These are phyloP conservation scores for Meloidogyne hapla DNA, from an alignment of 1,140 invertebrate genomes.

Conservation along the genomic window DNA sequence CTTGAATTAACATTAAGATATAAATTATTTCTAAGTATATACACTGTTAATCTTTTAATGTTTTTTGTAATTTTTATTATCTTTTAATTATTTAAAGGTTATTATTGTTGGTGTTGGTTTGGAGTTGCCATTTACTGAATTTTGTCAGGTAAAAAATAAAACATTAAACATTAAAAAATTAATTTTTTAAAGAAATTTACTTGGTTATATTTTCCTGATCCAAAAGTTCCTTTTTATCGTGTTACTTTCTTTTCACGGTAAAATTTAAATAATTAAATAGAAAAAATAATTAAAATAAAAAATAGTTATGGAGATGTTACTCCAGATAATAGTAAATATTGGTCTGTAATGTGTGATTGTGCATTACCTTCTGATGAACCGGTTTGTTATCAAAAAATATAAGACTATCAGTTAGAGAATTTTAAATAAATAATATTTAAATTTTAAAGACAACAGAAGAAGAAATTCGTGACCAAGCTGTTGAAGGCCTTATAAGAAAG, in stretches of 20 bases:
- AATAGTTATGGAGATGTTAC: slow-evolving; percentile 55
- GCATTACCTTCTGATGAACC: slow-evolving; percentile 52
- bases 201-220: slow-evolving; percentile 64
- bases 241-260: slow-evolving; percentile 61
- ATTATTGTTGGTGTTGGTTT: slow-evolving; percentile 63
- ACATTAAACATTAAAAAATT: neutral
- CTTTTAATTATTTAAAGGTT: slow-evolving; percentile 46
- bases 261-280: slow-evolving; percentile 39
- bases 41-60: too few relatives aligned
- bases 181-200: slow-evolving; percentile 52
- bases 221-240: slow-evolving; percentile 62
- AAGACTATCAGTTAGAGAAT: slow-evolving; percentile 18
- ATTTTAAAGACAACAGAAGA: slow-evolving; percentile 55
- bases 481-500: slow-evolving; percentile 61
- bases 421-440: neutral
- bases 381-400: slow-evolving; percentile 31
- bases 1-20: too few relatives aligned
- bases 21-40: too few relatives aligned
- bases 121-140: slow-evolving; percentile 57
- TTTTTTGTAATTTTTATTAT: neutral
- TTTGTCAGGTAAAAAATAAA: slow-evolving; percentile 34
- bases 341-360: slow-evolving; percentile 64
- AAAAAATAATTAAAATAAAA: slow-evolving; percentile 54
- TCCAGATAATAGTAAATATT: slow-evolving; percentile 59
- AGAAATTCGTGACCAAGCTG: slow-evolving; percentile 53